Evolutionary conservation across 2,797 vertebrate species (phyloP).

Genomic region (Eulemur mongoz): DNA sequence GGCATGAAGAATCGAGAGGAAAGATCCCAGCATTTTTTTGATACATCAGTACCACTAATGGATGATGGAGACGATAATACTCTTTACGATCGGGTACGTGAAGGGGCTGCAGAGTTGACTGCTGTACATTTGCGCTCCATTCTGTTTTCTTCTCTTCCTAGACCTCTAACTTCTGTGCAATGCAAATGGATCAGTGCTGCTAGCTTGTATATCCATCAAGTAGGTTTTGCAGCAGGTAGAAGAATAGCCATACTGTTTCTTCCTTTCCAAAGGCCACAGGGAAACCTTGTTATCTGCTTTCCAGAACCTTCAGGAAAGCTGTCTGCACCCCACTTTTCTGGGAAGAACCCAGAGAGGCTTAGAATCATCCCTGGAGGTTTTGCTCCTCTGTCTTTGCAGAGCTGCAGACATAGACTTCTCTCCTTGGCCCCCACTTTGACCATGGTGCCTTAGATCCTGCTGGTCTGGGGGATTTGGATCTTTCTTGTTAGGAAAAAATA

Average conservation of each 20-base stretch:
- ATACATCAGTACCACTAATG: slow-evolving; percentile 95
- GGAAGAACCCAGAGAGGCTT: not conserved
- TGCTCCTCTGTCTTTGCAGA: no score
- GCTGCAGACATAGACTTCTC: not conserved
- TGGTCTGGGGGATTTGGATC: not conserved
- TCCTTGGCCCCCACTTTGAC: not conserved
- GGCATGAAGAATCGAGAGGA: slow-evolving; percentile 99
- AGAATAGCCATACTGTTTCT: not conserved
- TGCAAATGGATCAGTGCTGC: fast-evolving
- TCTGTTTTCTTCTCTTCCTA: not conserved
- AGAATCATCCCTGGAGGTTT: not conserved
- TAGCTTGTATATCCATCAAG: fast-evolving
- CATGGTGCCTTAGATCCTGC: not conserved
- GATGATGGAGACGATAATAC: slow-evolving; percentile 95
- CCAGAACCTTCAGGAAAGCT: not conserved
- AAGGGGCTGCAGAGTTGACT: not conserved
- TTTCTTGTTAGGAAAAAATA: not conserved
- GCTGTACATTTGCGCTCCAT: fast-evolving
- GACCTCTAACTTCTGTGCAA: not conserved
- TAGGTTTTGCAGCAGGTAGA: not conserved
- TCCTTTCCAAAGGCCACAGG: not conserved
- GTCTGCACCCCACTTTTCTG: not conserved
- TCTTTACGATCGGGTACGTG: slow-evolving; percentile 92
- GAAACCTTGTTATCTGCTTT: not conserved
- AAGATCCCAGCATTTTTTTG: slow-evolving; percentile 97